These are phyloP conservation scores for Miniopterus natalensis DNA, from an alignment of 2,113 vertebrate genomes.

Conservation along the genomic window DNA sequence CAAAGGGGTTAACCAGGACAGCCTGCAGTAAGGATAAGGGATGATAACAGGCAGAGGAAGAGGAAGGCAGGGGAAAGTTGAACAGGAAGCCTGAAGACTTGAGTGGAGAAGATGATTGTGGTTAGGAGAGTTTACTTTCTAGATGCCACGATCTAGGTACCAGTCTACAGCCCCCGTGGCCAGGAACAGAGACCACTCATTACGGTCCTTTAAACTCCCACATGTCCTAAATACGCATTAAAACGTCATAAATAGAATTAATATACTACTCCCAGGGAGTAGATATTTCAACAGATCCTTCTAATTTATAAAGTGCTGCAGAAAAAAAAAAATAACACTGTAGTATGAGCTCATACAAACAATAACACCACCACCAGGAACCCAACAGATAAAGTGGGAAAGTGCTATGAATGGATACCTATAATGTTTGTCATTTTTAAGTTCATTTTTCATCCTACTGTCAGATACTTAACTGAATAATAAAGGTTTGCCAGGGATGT, in stretches of 20 bases:
- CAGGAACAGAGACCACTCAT: neutral
- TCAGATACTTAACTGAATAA: neutral
- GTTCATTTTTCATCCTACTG: neutral
- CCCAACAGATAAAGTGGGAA: neutral
- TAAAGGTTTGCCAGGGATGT: neutral
- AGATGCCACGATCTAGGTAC: neutral
- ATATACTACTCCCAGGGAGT: neutral
- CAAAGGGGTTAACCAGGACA: neutral
- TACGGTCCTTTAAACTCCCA: neutral
- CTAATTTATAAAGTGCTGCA: neutral
- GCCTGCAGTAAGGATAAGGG: neutral
- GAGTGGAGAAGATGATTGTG: neutral
- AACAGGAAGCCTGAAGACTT: neutral
- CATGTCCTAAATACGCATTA: neutral
- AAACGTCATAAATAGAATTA: neutral
- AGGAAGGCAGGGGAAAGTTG: neutral
- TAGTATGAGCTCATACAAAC: neutral
- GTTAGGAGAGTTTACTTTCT: neutral
- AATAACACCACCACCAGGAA: neutral
- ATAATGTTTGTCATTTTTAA: neutral
- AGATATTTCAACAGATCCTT: constrained; percentile 18
- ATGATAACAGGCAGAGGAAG: neutral
- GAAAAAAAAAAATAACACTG: neutral
- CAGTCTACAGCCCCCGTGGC: fast-evolving
- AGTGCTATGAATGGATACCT: neutral